Evolutionary conservation across 2,113 vertebrate species (phyloP).

Genomic region (Dicaeum eximium): DNA sequence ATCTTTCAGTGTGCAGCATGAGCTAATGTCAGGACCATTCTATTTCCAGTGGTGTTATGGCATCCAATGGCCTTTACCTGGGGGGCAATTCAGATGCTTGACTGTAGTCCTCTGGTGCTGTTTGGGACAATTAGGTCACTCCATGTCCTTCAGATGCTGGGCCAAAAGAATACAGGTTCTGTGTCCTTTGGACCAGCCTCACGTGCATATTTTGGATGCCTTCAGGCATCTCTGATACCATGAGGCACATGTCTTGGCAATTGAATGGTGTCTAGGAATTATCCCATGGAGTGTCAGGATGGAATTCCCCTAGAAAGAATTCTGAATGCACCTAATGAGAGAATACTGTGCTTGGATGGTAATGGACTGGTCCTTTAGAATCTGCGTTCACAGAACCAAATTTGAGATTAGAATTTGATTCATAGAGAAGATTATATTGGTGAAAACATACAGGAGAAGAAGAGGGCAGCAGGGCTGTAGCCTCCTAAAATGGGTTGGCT

Average conservation of each 20-base stretch:
- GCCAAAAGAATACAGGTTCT: neutral
- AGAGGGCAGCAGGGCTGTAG: neutral
- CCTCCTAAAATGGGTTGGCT: neutral
- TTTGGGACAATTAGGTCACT: neutral
- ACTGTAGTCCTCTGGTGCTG: neutral
- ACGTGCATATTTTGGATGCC: neutral
- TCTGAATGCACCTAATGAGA: neutral
- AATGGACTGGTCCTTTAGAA: neutral
- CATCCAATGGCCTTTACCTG: neutral
- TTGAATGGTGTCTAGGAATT: neutral
- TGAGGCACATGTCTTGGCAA: neutral
- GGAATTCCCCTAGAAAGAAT: neutral
- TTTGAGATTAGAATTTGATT: neutral
- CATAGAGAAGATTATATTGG: neutral
- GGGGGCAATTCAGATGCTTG: neutral
- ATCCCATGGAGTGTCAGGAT: neutral
- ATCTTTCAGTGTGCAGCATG: neutral
- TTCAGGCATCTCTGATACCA: neutral
- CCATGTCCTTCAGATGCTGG: neutral
- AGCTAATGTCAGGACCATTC: neutral
- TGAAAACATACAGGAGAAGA: neutral
- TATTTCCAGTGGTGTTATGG: neutral
- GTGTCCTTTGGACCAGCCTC: neutral
- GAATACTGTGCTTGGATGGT: neutral
- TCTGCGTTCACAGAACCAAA: neutral